Conservation (phyloP, 2,888 invertebrate genomes). For the Eupithecia vulgata region DNA sequence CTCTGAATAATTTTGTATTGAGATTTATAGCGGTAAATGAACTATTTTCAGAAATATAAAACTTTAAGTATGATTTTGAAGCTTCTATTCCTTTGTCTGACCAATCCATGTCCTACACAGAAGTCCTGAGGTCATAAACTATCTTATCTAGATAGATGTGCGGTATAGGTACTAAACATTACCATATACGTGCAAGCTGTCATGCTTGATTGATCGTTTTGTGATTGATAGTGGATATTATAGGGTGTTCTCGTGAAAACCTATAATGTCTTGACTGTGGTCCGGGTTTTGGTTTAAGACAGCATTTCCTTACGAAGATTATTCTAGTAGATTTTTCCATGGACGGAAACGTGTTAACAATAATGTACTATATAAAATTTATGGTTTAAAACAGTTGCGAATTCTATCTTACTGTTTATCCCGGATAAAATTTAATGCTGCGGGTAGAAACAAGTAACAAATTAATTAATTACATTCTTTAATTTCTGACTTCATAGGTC, state of each 20-base stretch:
- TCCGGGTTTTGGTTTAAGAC: neutral
- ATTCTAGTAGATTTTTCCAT: too few relatives aligned
- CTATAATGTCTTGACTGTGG: neutral
- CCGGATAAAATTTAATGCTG: too few relatives aligned
- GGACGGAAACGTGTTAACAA: too few relatives aligned
- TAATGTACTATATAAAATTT: too few relatives aligned
- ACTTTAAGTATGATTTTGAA: neutral
- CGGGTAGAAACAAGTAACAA: too few relatives aligned
- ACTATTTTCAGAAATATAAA: neutral
- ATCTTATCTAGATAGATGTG: neutral
- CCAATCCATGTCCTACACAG: neutral
- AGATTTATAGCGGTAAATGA: neutral
- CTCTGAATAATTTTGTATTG: neutral
- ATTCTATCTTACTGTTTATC: too few relatives aligned
- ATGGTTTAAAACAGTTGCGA: too few relatives aligned
- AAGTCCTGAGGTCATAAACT: neutral
- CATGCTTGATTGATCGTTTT: neutral
- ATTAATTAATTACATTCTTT: too few relatives aligned
- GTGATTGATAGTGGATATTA: neutral
- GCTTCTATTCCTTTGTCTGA: neutral
- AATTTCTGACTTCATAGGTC: too few relatives aligned
- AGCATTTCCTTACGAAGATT: too few relatives aligned
- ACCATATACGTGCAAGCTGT: neutral
- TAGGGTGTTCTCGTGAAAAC: neutral
- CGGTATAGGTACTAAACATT: neutral